Percentiles rank a stretch among this genome's conserved stretches.
Evolutionary conservation across 1,140 invertebrate genomes (phyloP).

Genomic region (Mylabris phalerata): DNA sequence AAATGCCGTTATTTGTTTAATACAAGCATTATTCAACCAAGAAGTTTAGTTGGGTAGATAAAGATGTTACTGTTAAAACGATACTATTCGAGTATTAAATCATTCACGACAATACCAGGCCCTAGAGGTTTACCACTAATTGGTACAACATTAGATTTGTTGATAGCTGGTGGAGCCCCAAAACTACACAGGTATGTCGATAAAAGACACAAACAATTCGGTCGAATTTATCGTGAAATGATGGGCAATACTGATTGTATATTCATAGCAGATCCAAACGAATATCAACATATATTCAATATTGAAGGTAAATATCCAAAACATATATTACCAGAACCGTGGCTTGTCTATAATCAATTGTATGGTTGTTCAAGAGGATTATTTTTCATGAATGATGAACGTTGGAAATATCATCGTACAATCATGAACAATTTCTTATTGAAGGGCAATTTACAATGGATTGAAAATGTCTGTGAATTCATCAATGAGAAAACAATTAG

Average conservation of each 20-base stretch:
- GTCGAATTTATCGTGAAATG: slow-evolving; percentile 66
- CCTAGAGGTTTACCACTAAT: slow-evolving; percentile 49
- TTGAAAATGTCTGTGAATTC: slow-evolving; percentile 46
- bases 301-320: slow-evolving; percentile 53
- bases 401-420: slow-evolving; percentile 58
- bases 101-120: slow-evolving; percentile 38
- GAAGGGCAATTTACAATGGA: slow-evolving; percentile 42
- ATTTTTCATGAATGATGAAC: slow-evolving; percentile 85
- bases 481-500: slow-evolving; percentile 41
- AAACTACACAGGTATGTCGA: slow-evolving; percentile 69
- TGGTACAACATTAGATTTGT: slow-evolving; percentile 48
- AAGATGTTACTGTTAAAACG: too few species aligned
- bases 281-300: slow-evolving; percentile 46
- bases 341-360: slow-evolving; percentile 70
- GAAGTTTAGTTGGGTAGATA: too few species aligned
- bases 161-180: slow-evolving; percentile 46
- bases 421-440: slow-evolving; percentile 69
- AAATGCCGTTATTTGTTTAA: too few species aligned
- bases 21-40: too few species aligned
- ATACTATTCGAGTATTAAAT: background rate
- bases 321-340: slow-evolving; percentile 75
- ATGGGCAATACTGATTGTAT: slow-evolving; percentile 60
- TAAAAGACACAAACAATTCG: slow-evolving; percentile 60
- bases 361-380: slow-evolving; percentile 66
- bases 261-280: slow-evolving; percentile 62